Conservation (phyloP, 2,113 vertebrate genomes). For the Motacilla alba region DNA sequence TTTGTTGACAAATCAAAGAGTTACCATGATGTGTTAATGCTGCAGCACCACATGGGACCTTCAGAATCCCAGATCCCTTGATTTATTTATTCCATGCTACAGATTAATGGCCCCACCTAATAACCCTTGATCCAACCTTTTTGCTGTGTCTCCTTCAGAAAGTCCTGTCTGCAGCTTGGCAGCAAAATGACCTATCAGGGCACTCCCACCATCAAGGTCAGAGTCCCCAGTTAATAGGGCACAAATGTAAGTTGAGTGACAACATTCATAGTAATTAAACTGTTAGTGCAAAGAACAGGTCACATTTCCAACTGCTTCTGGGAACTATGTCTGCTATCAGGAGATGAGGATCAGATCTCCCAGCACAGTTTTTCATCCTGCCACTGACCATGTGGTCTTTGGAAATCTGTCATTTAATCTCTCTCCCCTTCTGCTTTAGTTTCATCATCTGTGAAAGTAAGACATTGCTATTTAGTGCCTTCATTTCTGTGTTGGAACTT, state of each 20-base stretch:
- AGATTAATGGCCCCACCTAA: not conserved
- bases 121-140: not conserved
- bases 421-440: not conserved
- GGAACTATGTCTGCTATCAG: not conserved
- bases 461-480: not conserved
- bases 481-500: not conserved
- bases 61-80: not conserved
- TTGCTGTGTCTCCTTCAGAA: not conserved
- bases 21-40: not conserved
- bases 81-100: not conserved
- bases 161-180: not conserved
- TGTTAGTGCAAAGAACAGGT: conserved; percentile 39
- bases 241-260: conserved; percentile 42
- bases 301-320: conserved; percentile 57
- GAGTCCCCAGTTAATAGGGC: conserved; percentile 5
- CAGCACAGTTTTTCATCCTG: not conserved
- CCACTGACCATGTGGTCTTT: conserved; percentile 9
- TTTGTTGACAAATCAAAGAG: not conserved
- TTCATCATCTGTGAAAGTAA: not conserved
- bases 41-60: not conserved
- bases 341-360: conserved; percentile 41
- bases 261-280: conserved; percentile 56
- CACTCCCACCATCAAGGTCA: conserved; percentile 24
- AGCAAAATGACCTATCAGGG: not conserved
- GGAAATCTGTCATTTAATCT: conserved; percentile 51